Conservation (phyloP, 2,113 vertebrate genomes). For the Urocynchramus pylzowi region DNA sequence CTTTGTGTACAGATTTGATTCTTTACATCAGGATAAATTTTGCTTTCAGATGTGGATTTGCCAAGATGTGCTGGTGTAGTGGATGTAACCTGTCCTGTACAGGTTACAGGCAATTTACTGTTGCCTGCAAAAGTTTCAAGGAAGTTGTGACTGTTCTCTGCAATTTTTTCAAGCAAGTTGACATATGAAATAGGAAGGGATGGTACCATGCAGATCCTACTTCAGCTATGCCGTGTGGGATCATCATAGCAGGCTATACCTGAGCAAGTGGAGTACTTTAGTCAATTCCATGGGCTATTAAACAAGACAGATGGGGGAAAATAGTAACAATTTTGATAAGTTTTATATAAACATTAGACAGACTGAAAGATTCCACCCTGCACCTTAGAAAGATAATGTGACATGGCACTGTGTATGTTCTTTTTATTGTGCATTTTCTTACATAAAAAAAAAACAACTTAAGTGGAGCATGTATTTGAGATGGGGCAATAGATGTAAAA, state of each 20-base stretch:
- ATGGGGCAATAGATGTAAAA: not conserved
- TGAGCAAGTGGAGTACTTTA: not conserved
- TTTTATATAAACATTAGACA: not conserved
- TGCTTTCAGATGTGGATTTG: not conserved
- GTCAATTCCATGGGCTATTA: not conserved
- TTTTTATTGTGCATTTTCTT: not conserved
- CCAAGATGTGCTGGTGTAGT: not conserved
- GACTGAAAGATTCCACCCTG: not conserved
- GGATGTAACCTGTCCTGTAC: not conserved
- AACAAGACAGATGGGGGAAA: not conserved
- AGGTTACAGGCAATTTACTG: not conserved
- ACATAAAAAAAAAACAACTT: not conserved
- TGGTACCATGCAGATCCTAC: not conserved
- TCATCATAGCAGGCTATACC: not conserved
- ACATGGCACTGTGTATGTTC: rapidly evolving
- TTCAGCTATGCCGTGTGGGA: not conserved
- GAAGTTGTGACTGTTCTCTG: not conserved
- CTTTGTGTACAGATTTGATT: not conserved
- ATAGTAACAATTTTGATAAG: not conserved
- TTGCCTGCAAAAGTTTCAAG: not conserved
- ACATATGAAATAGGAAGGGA: not conserved
- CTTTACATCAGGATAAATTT: not conserved
- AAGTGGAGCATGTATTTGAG: not conserved
- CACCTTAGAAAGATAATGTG: not conserved
- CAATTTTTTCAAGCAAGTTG: not conserved